phyloP scores from a whole-genome alignment of 2,888 invertebrate genomes.

The Synergus laeviventris region DNA sequence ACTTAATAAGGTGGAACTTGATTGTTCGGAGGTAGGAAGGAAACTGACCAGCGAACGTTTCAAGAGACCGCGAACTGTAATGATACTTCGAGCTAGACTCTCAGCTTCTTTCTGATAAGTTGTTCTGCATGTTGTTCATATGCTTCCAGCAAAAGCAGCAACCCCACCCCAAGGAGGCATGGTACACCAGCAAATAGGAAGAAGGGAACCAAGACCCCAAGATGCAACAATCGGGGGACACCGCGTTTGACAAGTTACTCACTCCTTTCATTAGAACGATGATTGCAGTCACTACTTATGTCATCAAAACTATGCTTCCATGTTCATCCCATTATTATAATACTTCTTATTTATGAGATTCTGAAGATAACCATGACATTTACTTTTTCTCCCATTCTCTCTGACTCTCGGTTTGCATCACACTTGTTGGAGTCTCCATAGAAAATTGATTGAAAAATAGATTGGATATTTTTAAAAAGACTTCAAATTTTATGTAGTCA shows the following conservation, averaged over 20 bases:
- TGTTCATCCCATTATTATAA: conserved; percentile 21
- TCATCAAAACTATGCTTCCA: conserved; percentile 28
- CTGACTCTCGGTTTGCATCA: background rate
- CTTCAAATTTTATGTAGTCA: no score
- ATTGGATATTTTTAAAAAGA: no score
- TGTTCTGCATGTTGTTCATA: conserved; percentile 44
- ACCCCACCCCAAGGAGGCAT: conserved; percentile 47
- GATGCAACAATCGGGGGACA: conserved; percentile 45
- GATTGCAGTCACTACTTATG: conserved; percentile 19
- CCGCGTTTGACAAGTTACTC: conserved; percentile 44
- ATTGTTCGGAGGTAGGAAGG: conserved; percentile 5
- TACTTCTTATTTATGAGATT: background rate
- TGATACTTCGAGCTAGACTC: conserved; percentile 45
- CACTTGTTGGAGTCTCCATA: no score
- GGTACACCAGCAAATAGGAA: conserved; percentile 51
- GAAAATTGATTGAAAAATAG: no score
- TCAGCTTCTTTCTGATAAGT: conserved; percentile 49
- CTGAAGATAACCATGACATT: background rate
- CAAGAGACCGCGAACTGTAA: conserved; percentile 42
- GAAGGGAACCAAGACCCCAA: conserved; percentile 48
- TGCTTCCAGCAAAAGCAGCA: conserved; percentile 14
- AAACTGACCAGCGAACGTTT: conserved; percentile 5
- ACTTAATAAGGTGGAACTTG: background rate
- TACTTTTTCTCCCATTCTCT: background rate
- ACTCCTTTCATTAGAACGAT: conserved; percentile 45